These are phyloP conservation scores for Pollimyrus isidori DNA, from an alignment of 2,113 vertebrate species.

Conservation along the genomic window DNA sequence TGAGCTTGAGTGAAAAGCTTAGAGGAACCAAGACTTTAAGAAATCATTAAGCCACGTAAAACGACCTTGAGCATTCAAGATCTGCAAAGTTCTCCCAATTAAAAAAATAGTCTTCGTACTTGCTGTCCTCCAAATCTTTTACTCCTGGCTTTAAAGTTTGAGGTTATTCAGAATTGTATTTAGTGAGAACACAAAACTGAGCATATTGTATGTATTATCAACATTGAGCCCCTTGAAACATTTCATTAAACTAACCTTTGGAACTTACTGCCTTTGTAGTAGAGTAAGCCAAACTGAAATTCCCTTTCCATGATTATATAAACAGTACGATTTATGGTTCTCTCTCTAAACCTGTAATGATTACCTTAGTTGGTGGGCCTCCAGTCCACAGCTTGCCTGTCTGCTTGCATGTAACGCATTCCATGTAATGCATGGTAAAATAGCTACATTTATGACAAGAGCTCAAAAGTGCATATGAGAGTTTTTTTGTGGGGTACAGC, in stretches of 20 bases:
- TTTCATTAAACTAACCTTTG: constrained; percentile 1
- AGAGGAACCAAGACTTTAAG: not conserved
- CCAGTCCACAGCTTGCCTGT: not conserved
- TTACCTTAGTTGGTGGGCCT: constrained; percentile 29
- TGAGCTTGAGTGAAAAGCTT: not conserved
- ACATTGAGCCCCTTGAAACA: not conserved
- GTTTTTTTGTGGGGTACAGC: not conserved
- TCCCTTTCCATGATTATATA: constrained; percentile 24
- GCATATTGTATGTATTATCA: not conserved
- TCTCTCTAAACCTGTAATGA: constrained; percentile 26
- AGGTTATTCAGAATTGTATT: not conserved
- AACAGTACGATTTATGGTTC: constrained; percentile 7
- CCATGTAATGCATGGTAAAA: not conserved
- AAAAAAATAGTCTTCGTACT: not conserved
- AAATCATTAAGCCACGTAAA: not conserved
- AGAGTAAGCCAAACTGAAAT: constrained; percentile 2
- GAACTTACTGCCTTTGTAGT: not conserved
- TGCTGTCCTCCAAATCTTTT: not conserved
- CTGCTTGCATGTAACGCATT: not conserved
- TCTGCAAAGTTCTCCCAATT: constrained; percentile 1
- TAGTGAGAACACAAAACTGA: not conserved
- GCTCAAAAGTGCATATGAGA: not conserved
- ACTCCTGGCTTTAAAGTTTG: not conserved
- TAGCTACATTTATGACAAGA: not conserved
- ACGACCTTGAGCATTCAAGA: constrained; percentile 8